Percentiles rank a stretch among this genome's conserved stretches.
phyloP scores from a whole-genome alignment of 2,797 vertebrate species.

The Propithecus perrieri region DNA sequence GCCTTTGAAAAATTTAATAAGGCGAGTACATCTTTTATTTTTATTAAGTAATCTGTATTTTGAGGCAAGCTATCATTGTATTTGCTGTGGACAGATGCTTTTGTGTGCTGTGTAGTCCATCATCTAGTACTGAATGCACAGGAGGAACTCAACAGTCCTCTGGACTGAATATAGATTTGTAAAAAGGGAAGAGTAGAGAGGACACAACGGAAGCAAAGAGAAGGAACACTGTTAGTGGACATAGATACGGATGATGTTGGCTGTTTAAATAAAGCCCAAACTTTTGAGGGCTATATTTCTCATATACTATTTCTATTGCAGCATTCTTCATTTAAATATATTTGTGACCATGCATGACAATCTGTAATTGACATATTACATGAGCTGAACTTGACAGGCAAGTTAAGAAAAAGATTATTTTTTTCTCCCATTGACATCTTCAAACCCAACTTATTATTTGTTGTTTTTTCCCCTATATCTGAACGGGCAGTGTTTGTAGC shows the following conservation, averaged over 20 bases:
- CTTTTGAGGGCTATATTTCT: accelerated
- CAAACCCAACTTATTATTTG: no score
- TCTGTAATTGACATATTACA: not conserved
- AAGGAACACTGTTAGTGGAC: accelerated
- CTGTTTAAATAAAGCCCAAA: not conserved
- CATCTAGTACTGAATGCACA: not conserved
- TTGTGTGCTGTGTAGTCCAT: no score
- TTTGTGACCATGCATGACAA: accelerated
- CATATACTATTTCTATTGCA: accelerated
- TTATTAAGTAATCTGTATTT: not conserved
- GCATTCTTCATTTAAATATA: accelerated
- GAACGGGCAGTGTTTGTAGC: no score
- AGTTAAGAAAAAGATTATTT: not conserved
- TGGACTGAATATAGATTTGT: not conserved
- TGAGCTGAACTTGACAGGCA: not conserved
- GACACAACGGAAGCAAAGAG: accelerated
- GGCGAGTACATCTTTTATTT: not conserved
- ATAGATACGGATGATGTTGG: accelerated
- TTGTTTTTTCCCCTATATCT: not conserved
- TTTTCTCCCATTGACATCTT: not conserved
- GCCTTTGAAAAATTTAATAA: not conserved
- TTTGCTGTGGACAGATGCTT: not conserved
- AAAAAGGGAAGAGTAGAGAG: not conserved
- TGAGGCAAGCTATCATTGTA: not conserved
- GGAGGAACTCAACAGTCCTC: no score